A percentile compares a stretch with the other conserved stretches of the same genome.
phyloP scores from a whole-genome alignment of 1,140 invertebrate genomes.

The Neodiprion pinetum region DNA sequence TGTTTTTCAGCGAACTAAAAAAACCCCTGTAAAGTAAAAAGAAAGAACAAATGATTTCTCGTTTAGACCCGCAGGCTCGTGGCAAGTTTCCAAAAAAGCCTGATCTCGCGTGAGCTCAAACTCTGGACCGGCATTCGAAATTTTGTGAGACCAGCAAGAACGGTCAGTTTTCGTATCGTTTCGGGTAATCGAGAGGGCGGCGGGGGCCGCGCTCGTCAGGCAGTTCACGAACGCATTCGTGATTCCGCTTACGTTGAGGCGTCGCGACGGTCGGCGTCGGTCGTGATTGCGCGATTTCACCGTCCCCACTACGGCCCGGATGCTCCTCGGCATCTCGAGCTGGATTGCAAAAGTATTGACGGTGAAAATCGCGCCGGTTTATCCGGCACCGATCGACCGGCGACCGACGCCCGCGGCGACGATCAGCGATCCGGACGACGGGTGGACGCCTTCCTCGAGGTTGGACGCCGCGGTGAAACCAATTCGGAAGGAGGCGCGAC shows the following conservation, averaged over 20 bases:
- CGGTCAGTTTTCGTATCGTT: not conserved
- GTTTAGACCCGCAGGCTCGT: no score
- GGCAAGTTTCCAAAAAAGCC: no score
- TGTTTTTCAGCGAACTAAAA: no score
- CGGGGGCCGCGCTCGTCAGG: not conserved
- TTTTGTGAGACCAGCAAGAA: not conserved
- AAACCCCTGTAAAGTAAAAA: no score
- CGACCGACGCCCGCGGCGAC: not conserved
- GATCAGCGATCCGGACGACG: not conserved
- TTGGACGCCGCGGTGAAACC: not conserved
- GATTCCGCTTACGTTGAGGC: slow-evolving; percentile 18
- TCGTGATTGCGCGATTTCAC: slow-evolving; percentile 12
- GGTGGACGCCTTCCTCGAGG: not conserved
- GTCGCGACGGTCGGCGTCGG: slow-evolving; percentile 12
- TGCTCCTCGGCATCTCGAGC: not conserved
- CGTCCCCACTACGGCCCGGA: no score
- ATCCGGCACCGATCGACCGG: no score
- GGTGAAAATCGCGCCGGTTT: no score
- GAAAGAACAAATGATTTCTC: no score
- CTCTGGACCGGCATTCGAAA: no score
- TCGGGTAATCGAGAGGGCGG: not conserved
- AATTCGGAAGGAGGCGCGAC: not conserved
- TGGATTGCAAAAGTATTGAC: not conserved
- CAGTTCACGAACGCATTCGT: slow-evolving; percentile 7
- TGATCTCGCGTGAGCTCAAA: no score